phyloP scores from a whole-genome alignment of 2,888 invertebrate species.

The Mimumesa dahlbomi region DNA sequence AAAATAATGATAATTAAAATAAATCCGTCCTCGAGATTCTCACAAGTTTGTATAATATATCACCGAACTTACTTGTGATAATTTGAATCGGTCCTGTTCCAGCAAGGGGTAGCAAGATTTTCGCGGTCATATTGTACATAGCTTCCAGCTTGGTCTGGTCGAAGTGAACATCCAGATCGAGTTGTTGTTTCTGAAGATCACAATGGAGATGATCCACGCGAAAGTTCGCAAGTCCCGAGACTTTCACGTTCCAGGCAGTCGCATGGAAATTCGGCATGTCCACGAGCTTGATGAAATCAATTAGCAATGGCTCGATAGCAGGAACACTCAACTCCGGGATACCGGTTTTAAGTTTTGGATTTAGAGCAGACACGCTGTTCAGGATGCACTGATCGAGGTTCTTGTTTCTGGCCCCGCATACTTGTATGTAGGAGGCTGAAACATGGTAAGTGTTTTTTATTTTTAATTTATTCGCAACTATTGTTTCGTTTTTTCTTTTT shows the following conservation, averaged over 20 bases:
- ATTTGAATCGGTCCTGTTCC: constrained; percentile 69
- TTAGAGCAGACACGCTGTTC: constrained; percentile 61
- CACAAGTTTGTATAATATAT: too few species aligned
- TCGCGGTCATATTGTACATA: constrained; percentile 69
- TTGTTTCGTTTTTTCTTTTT: too few species aligned
- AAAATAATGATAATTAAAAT: too few species aligned
- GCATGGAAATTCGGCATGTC: constrained; percentile 67
- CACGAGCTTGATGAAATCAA: constrained; percentile 64
- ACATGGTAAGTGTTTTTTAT: constrained; percentile 1
- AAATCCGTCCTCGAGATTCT: too few species aligned
- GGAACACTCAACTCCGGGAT: constrained; percentile 74
- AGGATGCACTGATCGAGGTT: constrained; percentile 69
- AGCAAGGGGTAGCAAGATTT: constrained; percentile 69
- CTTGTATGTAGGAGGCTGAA: constrained; percentile 64
- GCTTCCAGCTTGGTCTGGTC: constrained; percentile 57
- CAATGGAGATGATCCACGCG: constrained; percentile 42
- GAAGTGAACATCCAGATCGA: constrained; percentile 55
- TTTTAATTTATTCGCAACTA: background rate
- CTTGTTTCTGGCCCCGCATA: constrained; percentile 73
- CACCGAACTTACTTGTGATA: constrained; percentile 64
- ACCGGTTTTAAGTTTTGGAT: constrained; percentile 60
- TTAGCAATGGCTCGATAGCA: constrained; percentile 67
- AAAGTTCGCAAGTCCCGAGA: constrained; percentile 66
- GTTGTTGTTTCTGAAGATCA: constrained; percentile 54
- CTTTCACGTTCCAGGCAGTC: constrained; percentile 59